These are phyloP conservation scores for Amphipyra berbera DNA, from an alignment of 2,888 invertebrate species.

Conservation along the genomic window DNA sequence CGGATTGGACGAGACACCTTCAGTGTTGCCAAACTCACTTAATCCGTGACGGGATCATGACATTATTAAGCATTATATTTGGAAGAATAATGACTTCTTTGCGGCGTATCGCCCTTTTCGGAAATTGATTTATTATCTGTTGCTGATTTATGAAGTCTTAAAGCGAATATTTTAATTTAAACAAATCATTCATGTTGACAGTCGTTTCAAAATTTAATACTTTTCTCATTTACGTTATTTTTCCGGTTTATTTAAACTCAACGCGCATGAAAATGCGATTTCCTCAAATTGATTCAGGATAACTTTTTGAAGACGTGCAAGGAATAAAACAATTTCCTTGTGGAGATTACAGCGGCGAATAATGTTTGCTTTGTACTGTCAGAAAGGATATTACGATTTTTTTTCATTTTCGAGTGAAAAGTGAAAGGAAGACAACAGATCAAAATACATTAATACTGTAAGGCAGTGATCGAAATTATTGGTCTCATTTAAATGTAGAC, in stretches of 20 bases:
- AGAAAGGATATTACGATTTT: conserved; percentile 60
- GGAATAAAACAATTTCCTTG: conserved; percentile 63
- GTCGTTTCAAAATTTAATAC: conserved; percentile 21
- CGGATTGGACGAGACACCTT: conserved; percentile 52
- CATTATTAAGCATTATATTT: conserved; percentile 18
- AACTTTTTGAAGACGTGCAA: conserved; percentile 50
- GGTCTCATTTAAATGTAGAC: neutral
- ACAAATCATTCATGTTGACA: conserved; percentile 16
- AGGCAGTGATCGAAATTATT: neutral
- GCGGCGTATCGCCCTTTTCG: neutral
- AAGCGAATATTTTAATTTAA: conserved; percentile 18
- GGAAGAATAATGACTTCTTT: conserved; percentile 9
- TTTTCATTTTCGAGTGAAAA: conserved; percentile 48
- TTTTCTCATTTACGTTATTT: conserved; percentile 28
- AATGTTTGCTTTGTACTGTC: conserved; percentile 61
- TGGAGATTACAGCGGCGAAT: conserved; percentile 57
- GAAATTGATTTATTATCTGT: conserved; percentile 18
- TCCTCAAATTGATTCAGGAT: conserved; percentile 57
- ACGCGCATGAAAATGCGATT: conserved; percentile 58
- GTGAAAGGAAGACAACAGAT: conserved; percentile 17
- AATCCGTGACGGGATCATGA: conserved; percentile 32
- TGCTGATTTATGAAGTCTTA: conserved; percentile 1
- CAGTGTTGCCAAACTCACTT: conserved; percentile 48
- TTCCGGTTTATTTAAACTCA: conserved; percentile 27
- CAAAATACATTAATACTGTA: neutral